Evolutionary conservation across 2,888 invertebrate species (phyloP).

Genomic region (Acanthacorydalis orientalis): DNA sequence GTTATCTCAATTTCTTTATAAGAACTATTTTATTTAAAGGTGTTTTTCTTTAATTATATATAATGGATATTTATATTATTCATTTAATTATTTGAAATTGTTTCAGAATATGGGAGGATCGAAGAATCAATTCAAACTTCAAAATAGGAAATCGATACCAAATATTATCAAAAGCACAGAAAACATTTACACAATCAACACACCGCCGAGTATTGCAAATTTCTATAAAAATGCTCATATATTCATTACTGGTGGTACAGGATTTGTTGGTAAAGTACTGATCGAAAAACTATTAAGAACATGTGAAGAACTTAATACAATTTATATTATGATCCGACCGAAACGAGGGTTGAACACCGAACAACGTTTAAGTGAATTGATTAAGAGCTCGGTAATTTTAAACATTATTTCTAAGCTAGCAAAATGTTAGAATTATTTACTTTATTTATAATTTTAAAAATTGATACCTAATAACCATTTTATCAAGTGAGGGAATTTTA

Average conservation of each 20-base stretch:
- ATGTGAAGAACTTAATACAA: conserved; percentile 57
- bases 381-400: conserved; percentile 44
- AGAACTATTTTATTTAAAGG: too few species aligned
- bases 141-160: neutral
- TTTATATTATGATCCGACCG: conserved; percentile 67
- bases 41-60: too few species aligned
- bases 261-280: conserved; percentile 88
- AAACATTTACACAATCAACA: neutral
- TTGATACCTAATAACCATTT: too few species aligned
- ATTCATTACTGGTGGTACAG: conserved; percentile 35
- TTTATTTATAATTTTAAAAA: too few species aligned
- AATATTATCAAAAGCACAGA: neutral
- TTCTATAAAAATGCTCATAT: conserved; percentile 3
- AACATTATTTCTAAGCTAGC: neutral
- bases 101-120: neutral
- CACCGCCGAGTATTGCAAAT: neutral
- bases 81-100: neutral
- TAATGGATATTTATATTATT: too few species aligned
- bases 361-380: conserved; percentile 52
- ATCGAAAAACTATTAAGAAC: conserved; percentile 82
- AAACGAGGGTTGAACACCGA: conserved; percentile 53
- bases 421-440: too few species aligned
- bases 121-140: neutral
- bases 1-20: too few species aligned
- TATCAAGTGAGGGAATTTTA: too few species aligned